A percentile compares a stretch with the other conserved stretches of the same genome.
Conservation (phyloP, 1,140 invertebrate species). For the Camponotus pennsylvanicus region DNA sequence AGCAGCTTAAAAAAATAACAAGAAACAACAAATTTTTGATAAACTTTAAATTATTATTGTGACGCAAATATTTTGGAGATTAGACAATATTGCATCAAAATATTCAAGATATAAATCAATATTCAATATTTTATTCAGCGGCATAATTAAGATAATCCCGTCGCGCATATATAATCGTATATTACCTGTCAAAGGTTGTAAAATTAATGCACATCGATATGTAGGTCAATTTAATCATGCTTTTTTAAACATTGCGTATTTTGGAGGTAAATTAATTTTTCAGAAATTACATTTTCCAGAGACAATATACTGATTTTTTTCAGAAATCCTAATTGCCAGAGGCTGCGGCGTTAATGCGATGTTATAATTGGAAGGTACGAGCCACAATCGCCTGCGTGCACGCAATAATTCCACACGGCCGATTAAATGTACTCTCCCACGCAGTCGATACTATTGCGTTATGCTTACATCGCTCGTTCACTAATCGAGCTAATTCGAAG, state of each 20-base stretch:
- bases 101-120: background rate
- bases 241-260: background rate
- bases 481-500: conserved; percentile 46
- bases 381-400: background rate
- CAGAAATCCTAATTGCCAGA: background rate
- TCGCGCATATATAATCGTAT: background rate
- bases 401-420: background rate
- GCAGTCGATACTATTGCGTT: conserved; percentile 3
- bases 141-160: background rate
- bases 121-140: background rate
- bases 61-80: background rate
- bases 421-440: conserved; percentile 42
- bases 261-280: background rate
- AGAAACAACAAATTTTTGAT: conserved; percentile 2
- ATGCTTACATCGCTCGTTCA: conserved; percentile 1
- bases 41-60: background rate
- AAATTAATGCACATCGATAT: conserved; percentile 15
- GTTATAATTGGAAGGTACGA: conserved; percentile 4
- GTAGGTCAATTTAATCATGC: background rate
- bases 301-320: background rate
- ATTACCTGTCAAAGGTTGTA: background rate
- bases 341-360: background rate
- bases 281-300: background rate
- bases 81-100: background rate
- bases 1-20: background rate